Evolutionary conservation across 2,113 vertebrate genomes (phyloP).

Genomic region (Dolichotis patagonum): DNA sequence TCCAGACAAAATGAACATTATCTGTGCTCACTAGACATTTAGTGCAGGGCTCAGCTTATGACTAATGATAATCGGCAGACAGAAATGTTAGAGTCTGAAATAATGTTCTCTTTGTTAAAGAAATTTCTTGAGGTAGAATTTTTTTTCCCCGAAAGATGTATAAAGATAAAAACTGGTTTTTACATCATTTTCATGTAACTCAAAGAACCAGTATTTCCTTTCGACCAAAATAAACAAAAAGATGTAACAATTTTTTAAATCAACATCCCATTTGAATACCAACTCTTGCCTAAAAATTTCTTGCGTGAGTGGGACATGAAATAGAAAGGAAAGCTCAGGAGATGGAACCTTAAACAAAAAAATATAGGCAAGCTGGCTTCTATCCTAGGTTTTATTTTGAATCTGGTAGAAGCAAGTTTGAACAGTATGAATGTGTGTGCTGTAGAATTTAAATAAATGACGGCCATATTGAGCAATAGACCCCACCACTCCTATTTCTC

Average conservation of each 20-base stretch:
- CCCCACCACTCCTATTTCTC: conserved; percentile 21
- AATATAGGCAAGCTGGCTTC: conserved; percentile 59
- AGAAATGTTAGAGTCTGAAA: conserved; percentile 95
- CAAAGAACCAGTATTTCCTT: conserved; percentile 79
- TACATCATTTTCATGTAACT: conserved; percentile 79
- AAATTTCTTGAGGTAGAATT: conserved; percentile 92
- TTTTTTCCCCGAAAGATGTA: conserved; percentile 84
- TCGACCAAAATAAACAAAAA: conserved; percentile 83
- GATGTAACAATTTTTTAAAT: conserved; percentile 74
- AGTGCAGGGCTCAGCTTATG: conserved; percentile 93
- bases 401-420: conserved; percentile 65
- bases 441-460: conserved; percentile 74
- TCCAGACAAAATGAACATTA: conserved; percentile 98
- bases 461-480: conserved; percentile 52
- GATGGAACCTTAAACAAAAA: conserved; percentile 69
- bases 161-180: conserved; percentile 85
- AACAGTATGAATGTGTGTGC: conserved; percentile 54
- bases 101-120: conserved; percentile 95
- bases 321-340: conserved; percentile 76
- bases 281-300: conserved; percentile 69
- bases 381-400: conserved; percentile 73
- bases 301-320: conserved; percentile 64
- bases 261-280: conserved; percentile 81
- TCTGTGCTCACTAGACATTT: conserved; percentile 96
- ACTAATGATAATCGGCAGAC: conserved; percentile 95